A percentile compares a stretch with the other conserved stretches of the same genome.
phyloP scores from a whole-genome alignment of 2,888 invertebrate genomes.

The Brenthis daphne region DNA sequence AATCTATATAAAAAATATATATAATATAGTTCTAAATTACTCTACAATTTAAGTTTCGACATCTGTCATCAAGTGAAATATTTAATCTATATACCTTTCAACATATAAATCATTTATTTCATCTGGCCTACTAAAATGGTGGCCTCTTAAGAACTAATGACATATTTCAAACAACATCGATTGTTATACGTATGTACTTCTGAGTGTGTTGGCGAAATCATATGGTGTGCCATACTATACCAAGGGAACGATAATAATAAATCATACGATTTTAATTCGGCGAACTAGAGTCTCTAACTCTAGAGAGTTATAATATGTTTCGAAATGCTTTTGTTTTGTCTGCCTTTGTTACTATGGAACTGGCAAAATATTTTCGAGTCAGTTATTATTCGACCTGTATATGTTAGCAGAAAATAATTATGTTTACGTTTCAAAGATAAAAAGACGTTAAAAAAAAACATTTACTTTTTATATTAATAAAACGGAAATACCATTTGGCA shows the following conservation, averaged over 20 bases:
- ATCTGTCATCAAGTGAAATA: too few relatives aligned
- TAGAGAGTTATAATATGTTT: too few relatives aligned
- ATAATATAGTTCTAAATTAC: too few relatives aligned
- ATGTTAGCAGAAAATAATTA: too few relatives aligned
- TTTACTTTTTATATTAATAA: slow-evolving; percentile 2
- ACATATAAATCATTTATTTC: background rate
- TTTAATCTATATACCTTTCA: too few relatives aligned
- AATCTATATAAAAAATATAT: too few relatives aligned
- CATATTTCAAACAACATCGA: background rate
- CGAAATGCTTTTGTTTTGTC: slow-evolving; percentile 62
- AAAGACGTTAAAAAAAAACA: background rate
- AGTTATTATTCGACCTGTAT: too few relatives aligned
- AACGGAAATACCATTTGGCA: slow-evolving; percentile 17
- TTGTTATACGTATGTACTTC: background rate
- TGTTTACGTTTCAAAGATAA: too few relatives aligned
- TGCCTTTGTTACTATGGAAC: slow-evolving; percentile 48
- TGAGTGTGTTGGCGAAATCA: slow-evolving; percentile 12
- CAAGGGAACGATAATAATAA: slow-evolving; percentile 26
- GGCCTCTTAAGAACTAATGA: background rate
- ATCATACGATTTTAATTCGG: slow-evolving; percentile 47
- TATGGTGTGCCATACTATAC: slow-evolving; percentile 2
- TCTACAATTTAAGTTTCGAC: too few relatives aligned
- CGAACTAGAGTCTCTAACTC: slow-evolving; percentile 57
- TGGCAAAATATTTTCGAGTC: slow-evolving; percentile 18
- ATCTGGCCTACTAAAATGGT: background rate